Conservation (phyloP, 2,888 invertebrate species). For the Gasteruption jaculator region DNA sequence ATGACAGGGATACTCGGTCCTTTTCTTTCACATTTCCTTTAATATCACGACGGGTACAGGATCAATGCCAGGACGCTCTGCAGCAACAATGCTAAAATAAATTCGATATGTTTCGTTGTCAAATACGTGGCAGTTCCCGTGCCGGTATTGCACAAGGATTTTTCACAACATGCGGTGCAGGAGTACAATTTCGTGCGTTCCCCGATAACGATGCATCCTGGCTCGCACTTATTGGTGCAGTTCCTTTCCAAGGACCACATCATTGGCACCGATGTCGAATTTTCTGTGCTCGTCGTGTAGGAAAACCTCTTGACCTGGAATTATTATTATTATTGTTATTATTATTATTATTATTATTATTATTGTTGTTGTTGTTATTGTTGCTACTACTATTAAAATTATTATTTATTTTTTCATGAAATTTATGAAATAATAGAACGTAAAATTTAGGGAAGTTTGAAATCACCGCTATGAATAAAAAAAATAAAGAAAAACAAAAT, state of each 20-base stretch:
- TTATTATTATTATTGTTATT: slow-evolving; percentile 3
- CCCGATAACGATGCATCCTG: slow-evolving; percentile 85
- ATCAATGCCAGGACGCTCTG: slow-evolving; percentile 41
- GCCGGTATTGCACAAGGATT: slow-evolving; percentile 74
- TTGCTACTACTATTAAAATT: slow-evolving; percentile 1
- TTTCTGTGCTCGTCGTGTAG: slow-evolving; percentile 78
- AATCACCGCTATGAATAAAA: too few species aligned
- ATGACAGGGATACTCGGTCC: too few species aligned
- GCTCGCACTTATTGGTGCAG: slow-evolving; percentile 78
- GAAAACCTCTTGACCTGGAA: slow-evolving; percentile 75
- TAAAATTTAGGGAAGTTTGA: too few species aligned
- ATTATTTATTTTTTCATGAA: slow-evolving; percentile 13
- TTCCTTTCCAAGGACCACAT: slow-evolving; percentile 82
- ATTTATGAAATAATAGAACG: slow-evolving; percentile 7
- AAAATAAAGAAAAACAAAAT: not conserved
- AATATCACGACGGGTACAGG: slow-evolving; percentile 42
- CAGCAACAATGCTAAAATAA: slow-evolving; percentile 38
- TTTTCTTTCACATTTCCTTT: too few species aligned
- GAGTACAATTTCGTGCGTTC: slow-evolving; percentile 84
- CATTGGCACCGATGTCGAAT: slow-evolving; percentile 66
- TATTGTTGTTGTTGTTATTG: slow-evolving; percentile 10
- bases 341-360: slow-evolving; percentile 7
- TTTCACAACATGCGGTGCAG: slow-evolving; percentile 81
- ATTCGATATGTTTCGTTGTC: slow-evolving; percentile 32
- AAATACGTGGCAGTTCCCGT: slow-evolving; percentile 50